A percentile compares a stretch with the other conserved stretches of the same genome.
These are phyloP conservation scores for Aspidiotus destructor DNA, from an alignment of 2,888 invertebrate genomes.

Conservation along the genomic window DNA sequence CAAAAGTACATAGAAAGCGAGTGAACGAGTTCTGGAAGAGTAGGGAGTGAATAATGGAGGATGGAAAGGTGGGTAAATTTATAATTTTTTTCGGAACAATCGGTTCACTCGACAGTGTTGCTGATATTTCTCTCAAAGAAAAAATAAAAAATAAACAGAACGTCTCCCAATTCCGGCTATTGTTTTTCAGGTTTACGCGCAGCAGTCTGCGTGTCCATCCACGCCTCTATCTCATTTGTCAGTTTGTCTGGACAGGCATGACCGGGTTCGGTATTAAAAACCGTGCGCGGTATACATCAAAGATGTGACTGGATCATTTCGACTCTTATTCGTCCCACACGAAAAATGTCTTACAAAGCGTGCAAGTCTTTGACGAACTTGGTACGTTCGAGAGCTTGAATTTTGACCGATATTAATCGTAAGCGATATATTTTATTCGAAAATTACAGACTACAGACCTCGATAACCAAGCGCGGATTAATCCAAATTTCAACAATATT, in stretches of 20 bases:
- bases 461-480: neutral
- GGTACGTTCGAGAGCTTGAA: no score
- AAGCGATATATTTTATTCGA: no score
- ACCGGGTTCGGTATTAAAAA: constrained; percentile 23
- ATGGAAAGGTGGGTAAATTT: constrained; percentile 17
- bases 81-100: neutral
- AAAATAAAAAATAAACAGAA: constrained; percentile 24
- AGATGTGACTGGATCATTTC: constrained; percentile 13
- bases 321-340: no score
- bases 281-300: constrained; percentile 29
- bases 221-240: constrained; percentile 32
- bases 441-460: no score
- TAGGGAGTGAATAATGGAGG: constrained; percentile 17
- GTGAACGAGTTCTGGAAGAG: neutral
- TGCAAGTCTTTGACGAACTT: no score
- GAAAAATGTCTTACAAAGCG: no score
- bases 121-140: neutral
- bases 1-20: neutral
- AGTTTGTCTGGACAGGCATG: constrained; percentile 28
- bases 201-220: constrained; percentile 5
- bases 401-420: no score
- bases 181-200: constrained; percentile 21
- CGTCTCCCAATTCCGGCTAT: constrained; percentile 25
- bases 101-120: neutral
- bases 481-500: neutral